These are phyloP conservation scores for Lasiurus cinereus DNA, from an alignment of 2,113 vertebrate genomes.

Conservation along the genomic window DNA sequence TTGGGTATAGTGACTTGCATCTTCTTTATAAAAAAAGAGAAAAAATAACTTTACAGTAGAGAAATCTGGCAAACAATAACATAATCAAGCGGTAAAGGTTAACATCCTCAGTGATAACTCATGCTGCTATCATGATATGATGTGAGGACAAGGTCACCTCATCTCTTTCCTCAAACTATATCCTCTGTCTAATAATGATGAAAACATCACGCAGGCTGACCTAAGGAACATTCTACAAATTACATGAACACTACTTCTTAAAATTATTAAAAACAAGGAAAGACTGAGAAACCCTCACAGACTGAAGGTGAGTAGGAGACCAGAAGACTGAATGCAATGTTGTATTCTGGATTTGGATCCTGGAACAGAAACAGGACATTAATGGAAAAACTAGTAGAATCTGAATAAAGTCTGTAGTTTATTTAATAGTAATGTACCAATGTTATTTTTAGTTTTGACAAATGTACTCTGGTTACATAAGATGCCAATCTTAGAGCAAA, in stretches of 20 bases:
- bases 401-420: not conserved
- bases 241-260: not conserved
- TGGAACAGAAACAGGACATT: not conserved
- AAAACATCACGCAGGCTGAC: not conserved
- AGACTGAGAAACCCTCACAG: not conserved
- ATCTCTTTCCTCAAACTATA: not conserved
- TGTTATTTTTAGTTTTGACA: conserved; percentile 59
- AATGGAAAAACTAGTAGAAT: not conserved
- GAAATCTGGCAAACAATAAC: not conserved
- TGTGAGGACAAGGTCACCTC: not conserved
- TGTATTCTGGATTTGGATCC: not conserved
- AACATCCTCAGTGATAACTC: not conserved
- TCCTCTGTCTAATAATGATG: not conserved
- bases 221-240: conserved; percentile 19
- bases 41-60: not conserved
- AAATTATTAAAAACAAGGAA: conserved; percentile 12
- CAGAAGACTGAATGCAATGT: not conserved
- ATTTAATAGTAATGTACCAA: not conserved
- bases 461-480: not conserved
- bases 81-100: not conserved
- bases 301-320: not conserved
- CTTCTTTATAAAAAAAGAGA: not conserved
- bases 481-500: not conserved
- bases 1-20: not conserved
- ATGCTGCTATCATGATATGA: not conserved